phyloP scores from a whole-genome alignment of 2,113 vertebrate species.

The Clarias gariepinus region DNA sequence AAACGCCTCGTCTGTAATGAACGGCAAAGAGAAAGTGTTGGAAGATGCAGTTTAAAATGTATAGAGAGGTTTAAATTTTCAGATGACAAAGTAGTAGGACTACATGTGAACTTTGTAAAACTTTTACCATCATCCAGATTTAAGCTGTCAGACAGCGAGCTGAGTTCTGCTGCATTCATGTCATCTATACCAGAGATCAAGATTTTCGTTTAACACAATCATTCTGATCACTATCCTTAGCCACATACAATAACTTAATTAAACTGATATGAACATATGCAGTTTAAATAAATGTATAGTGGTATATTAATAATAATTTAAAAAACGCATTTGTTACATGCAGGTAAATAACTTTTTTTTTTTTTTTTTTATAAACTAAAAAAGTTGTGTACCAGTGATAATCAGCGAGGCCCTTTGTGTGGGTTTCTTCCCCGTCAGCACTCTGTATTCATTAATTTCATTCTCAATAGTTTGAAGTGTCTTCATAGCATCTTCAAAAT shows the following conservation, averaged over 20 bases:
- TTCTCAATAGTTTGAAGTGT: conserved; percentile 88
- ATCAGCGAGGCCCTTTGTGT: conserved; percentile 82
- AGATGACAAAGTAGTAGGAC: background rate
- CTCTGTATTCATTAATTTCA: conserved; percentile 85
- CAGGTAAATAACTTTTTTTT: background rate
- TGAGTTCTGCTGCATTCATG: conserved; percentile 84
- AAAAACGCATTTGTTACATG: background rate
- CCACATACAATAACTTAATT: background rate
- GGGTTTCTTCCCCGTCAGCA: conserved; percentile 84
- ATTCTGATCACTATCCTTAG: background rate
- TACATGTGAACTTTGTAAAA: conserved; percentile 34
- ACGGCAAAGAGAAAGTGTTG: background rate
- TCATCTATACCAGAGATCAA: conserved; percentile 78
- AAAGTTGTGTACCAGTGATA: conserved; percentile 60
- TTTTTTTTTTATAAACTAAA: no score
- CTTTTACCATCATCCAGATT: conserved; percentile 87
- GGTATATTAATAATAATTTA: background rate
- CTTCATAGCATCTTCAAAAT: conserved; percentile 82
- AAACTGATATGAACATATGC: background rate
- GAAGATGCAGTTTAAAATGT: background rate
- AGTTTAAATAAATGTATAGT: background rate
- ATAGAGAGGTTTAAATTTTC: background rate
- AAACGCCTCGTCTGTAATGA: conserved; percentile 71
- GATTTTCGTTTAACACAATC: background rate
- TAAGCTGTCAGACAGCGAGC: conserved; percentile 89